These are phyloP conservation scores for Dipus sagitta DNA, from an alignment of 2,797 vertebrate genomes.

Conservation along the genomic window DNA sequence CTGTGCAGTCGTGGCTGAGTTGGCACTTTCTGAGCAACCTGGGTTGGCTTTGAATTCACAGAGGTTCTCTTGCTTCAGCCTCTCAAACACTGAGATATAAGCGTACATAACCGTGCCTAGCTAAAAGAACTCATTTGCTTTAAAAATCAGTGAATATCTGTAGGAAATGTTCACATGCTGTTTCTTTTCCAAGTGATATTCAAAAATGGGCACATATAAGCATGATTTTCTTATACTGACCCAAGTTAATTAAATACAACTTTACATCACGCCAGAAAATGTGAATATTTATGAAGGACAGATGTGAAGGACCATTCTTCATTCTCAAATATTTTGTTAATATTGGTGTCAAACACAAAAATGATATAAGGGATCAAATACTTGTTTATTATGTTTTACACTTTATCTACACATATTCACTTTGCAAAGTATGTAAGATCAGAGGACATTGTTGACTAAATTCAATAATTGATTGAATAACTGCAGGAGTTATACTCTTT, in stretches of 20 bases:
- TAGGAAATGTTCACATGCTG: background rate
- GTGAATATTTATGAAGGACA: background rate
- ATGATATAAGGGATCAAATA: background rate
- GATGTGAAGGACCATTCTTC: background rate
- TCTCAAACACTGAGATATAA: too few relatives aligned
- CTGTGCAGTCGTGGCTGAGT: background rate
- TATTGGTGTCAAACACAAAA: background rate
- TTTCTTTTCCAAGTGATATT: background rate
- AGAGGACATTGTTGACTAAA: background rate
- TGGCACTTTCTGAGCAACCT: background rate
- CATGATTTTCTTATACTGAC: background rate
- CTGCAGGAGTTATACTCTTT: background rate
- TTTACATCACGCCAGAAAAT: background rate
- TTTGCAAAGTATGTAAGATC: background rate
- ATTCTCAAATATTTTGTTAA: background rate
- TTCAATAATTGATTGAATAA: background rate
- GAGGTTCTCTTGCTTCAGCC: background rate
- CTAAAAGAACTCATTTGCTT: background rate
- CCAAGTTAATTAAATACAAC: background rate
- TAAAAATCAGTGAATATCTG: background rate
- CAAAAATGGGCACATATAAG: background rate
- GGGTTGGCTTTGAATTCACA: background rate
- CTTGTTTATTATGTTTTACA: slow-evolving; percentile 3
- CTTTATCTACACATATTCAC: background rate
- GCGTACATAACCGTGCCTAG: background rate